Base-by-base conservation (phyloP, 2,797 vertebrate genomes). In the Clarias laeviceps region DNA sequence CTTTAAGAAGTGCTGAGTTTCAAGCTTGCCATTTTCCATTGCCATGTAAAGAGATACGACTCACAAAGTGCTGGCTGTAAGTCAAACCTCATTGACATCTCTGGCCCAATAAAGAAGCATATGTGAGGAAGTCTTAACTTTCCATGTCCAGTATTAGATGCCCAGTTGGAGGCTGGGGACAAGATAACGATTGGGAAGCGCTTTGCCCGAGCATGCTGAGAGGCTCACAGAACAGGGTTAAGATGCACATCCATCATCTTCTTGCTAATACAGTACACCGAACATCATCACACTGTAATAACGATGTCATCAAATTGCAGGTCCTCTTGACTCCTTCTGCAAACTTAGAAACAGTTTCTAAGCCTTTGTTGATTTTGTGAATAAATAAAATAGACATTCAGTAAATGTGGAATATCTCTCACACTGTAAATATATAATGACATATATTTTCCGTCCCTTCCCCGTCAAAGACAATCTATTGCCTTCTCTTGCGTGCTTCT, bases 161-260 rank as follows among this genome's bases (percentile, higher is more conserved):
- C 93, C 86, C 93, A 89, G 92, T 57, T 57, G 92, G 92, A 91
- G 86, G 84, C 84, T 87, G 86, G 85, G 83, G 90, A 90, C 89
- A 86, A 90, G 90, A 83, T 90, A 91, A 92, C 80, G 84, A 92
- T 92, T 73, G 89, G 90, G 89, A 91, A 90, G 88, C 61, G 86
- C 89, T 85, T 90, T 85, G 84, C 85, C 87, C 50, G 82, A 89
- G 86, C 90, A 73, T 89, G 84, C 84, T 84, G 72, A 86, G 88
- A 91, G 84, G 64, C 82, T 88, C 88, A 65, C 89, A 61, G 87
- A 87, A 82, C 84, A 54, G 79, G 80, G 72, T 87, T 89, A 88
- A 86, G 84, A 80, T 85, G 78, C 86, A 88, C 90, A 78, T 90
- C 87, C 90, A 85, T 80, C 50, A 77, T 84, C 88, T 78, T 64